Base-by-base conservation (phyloP, 2,797 vertebrate genomes). In the Tragelaphus oryx region DNA sequence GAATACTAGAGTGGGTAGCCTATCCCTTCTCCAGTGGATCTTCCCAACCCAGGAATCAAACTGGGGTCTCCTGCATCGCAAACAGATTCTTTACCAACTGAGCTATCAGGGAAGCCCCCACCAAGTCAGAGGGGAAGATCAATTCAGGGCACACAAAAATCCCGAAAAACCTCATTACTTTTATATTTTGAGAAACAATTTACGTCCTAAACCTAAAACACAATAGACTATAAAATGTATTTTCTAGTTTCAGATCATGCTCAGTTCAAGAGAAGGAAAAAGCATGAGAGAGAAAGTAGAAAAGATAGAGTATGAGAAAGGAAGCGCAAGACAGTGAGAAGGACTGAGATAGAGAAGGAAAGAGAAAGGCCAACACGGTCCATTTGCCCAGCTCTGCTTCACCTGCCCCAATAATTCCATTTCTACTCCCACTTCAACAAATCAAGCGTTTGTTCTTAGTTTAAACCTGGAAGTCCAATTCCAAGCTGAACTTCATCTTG, bases 271-370 rank as follows among this genome's bases (percentile, higher is more conserved):
- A 91, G 80, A 78, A 50, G 5, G 88, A 91, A 97, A 37, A 89
- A 83, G 48, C 13, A 57, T 16, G 91, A 62, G 5, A 89, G 78
- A 97, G 92, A 96, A 93, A 84, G 71, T 3, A 95, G 85, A 88
- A 85, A 94, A 95, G 3, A 57, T 33, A 76, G 0, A 0, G 0
- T 83, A 87, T 81, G 50, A 95, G 78, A 97, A 96, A 93, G 94
- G 93, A 94, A 94, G 59, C 90, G 0, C 12, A 87, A 86, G 52
- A 89, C 33, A 82, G 37, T 24, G 5, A 74, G 44, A 71, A 96
- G 84, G 96, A 93, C 97, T 37, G 79, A 95, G 81, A 89, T 4
- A 0, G 91, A 86, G 88, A 50, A 57, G 24, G 89, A 55, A 18
- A 91, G 8, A n/a, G 83, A 92, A 46, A 13, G 65, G 28, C 30